These are phyloP conservation scores for Nemotelus nigrinus DNA, from an alignment of 2,888 invertebrate genomes.

Conservation along the genomic window DNA sequence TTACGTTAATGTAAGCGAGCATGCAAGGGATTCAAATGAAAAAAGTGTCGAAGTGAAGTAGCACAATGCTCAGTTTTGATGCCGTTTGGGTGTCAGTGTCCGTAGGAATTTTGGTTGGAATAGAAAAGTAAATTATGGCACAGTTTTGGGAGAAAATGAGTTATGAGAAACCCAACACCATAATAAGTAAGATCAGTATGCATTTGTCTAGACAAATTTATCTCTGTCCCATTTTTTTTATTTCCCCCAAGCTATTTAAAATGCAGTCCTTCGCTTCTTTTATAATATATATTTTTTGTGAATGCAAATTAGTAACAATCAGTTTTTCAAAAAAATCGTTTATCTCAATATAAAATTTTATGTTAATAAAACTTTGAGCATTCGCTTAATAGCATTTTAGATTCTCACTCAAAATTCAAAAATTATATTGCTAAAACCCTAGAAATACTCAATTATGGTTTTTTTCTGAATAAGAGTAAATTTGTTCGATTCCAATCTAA, in stretches of 20 bases:
- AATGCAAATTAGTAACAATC: conserved; percentile 47
- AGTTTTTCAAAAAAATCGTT: conserved; percentile 41
- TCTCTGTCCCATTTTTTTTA: background rate
- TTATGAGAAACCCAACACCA: background rate
- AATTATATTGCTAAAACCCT: too few species aligned
- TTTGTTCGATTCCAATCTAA: too few species aligned
- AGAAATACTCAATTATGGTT: too few species aligned
- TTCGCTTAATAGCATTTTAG: too few species aligned
- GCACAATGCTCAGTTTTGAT: background rate
- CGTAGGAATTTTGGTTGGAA: background rate
- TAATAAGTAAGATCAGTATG: background rate
- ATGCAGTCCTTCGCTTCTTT: too few species aligned
- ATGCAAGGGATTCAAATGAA: background rate
- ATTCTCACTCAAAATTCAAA: too few species aligned
- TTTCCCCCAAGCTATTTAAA: too few species aligned
- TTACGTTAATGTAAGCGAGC: background rate
- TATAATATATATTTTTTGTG: background rate
- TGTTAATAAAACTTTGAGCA: too few species aligned
- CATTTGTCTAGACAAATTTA: conserved; percentile 21
- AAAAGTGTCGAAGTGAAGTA: background rate
- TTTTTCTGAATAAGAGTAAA: too few species aligned
- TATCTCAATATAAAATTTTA: too few species aligned
- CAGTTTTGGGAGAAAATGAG: background rate
- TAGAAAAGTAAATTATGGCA: conserved; percentile 25
- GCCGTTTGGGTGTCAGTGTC: background rate